Base-by-base conservation (phyloP, 2,113 vertebrate genomes). In the Catharus minimus region DNA sequence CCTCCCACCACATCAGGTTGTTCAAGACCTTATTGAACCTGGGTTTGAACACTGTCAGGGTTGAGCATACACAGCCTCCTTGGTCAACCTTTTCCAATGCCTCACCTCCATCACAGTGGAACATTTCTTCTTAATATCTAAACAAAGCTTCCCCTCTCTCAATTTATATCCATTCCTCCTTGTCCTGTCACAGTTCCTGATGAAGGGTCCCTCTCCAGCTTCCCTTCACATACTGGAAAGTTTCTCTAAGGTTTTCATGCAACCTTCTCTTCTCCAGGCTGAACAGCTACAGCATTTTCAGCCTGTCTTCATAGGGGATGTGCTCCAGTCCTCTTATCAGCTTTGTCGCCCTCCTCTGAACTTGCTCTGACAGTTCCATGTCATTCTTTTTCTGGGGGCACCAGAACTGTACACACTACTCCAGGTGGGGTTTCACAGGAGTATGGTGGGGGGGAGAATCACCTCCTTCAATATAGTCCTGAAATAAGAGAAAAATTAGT, bases 281-380 rank as follows among this genome's bases (percentile, higher is more conserved):
- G 33, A 36, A 36, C 33, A 36, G 33, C 33, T 36, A 36, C 7
- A 36, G 33, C 33, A 36, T 8, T 36, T 36, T 36, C 33, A 36
- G 33, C 33, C 33, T 36, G 33, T 36, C 33, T 36, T 36, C 33
- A 36, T 36, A 36, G 33, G 33, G 33, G 33, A 36, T 36, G 33
- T 36, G 33, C 33, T 36, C 33, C 33, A 36, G 33, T 36, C 33
- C 33, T 36, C 69, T 13, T 5, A 7, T 0, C 43, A 30, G 14
- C 36, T 74, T 20, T 49, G 36, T 24, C 0, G 0, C 9, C 36
- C 60, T 74, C 7, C 43, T 57, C 43, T 56, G 26, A 41, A 1
- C 43, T 50, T 57, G 24, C 24, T 30, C 43, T 64, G 43, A 24
- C 28, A 41, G 43, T 49, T 33, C 60, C 33, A 4, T 56, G 33